Evolutionary conservation across 2,888 invertebrate species (phyloP), one percentile per base, ranked within the genome.

Genomic region (Coelopa pilipes): DNA sequence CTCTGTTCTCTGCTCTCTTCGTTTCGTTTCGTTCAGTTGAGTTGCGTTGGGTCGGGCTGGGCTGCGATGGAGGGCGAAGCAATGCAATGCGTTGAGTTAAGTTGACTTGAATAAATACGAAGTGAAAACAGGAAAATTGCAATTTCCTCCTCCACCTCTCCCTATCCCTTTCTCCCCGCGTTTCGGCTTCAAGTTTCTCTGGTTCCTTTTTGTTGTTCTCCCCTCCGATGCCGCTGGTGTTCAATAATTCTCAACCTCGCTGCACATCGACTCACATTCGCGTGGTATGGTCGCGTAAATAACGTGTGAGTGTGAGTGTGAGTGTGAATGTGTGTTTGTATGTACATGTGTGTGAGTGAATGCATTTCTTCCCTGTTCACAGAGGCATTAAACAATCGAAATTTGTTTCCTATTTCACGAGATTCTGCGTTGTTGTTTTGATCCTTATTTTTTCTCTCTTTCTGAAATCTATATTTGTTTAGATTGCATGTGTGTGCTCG

Each of bases 111-210:
- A 50, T 45, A 24, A 67, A 67, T 53, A 24, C 34, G 53, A 67
- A 21, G 50, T n/a, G 34, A 67, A 67, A 67, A 67, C 67, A 67
- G 55, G 53, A 67, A 67, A 67, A 67, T 67, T 55, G 53, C 53
- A 67, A 67, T 67, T 49, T 53, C 53, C 34, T 53, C 53, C 34
- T 34, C 34, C 34, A 34, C 2, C 7, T 34, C 34, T 34, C 34
- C 34, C 4, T 34, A 4, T 34, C 2, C 34, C 34, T 34, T 7
- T 34, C 7, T 34, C 34, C 7, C 34, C 34, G 34, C 34, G 34
- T 34, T 34, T 34, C 7, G 34, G 34, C 34, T 34, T 15, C 53
- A 15, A 67, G 15, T 53, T 53, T 24, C 53, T 67, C 24, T 21
- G 34, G n/a, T 63, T 46, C 47, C 47, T 46, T 47, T 55, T 17